Conservation (phyloP, 2,888 invertebrate species). For the Nephrotoma appendiculata region DNA sequence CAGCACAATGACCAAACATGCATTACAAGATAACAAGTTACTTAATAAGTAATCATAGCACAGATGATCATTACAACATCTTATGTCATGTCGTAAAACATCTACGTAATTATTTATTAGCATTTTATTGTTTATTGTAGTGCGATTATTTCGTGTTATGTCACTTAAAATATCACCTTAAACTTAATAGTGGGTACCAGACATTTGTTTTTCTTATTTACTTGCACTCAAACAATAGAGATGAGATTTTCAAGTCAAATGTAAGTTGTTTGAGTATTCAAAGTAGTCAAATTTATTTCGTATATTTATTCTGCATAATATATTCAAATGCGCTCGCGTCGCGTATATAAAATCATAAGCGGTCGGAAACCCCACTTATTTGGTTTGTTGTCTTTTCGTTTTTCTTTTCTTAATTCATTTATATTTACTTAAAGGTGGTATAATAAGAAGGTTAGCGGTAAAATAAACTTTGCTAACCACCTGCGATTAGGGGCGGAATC, state of each 20-base stretch:
- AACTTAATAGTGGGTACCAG: background rate
- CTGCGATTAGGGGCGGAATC: no score
- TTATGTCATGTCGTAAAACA: background rate
- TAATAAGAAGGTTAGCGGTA: background rate
- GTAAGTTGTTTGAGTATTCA: background rate
- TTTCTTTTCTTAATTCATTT: background rate
- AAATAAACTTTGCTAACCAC: no score
- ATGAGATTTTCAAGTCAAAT: background rate
- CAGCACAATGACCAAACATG: background rate
- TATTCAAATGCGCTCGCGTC: background rate
- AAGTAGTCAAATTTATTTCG: background rate
- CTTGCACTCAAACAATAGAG: background rate
- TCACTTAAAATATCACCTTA: background rate
- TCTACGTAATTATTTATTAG: background rate
- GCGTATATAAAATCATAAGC: background rate
- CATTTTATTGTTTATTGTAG: background rate
- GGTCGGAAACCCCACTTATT: background rate
- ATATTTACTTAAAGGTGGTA: background rate
- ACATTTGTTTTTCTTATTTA: background rate
- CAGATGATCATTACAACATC: background rate
- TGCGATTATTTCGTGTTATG: background rate
- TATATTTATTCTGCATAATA: background rate
- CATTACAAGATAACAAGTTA: background rate
- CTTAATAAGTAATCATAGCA: background rate
- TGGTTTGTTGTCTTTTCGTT: background rate